These are phyloP conservation scores for Toxotes lorentzi DNA, from an alignment of 2,797 vertebrate genomes.

Conservation along the genomic window DNA sequence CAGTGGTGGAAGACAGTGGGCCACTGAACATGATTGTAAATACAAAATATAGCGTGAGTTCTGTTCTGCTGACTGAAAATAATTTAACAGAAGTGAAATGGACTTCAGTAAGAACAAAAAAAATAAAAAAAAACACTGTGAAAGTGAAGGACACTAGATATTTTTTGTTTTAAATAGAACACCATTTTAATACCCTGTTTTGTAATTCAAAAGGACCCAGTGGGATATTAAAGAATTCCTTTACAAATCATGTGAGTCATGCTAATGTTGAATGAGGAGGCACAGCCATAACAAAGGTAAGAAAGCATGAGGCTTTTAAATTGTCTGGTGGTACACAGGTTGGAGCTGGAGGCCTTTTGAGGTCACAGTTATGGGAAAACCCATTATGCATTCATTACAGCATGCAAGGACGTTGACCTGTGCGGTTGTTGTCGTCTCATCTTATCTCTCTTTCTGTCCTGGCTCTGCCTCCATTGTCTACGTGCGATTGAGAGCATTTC, in stretches of 20 bases:
- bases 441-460: constrained; percentile 56
- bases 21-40: neutral
- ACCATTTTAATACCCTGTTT: constrained; percentile 7
- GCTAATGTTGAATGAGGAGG: constrained; percentile 17
- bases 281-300: constrained; percentile 41
- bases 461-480: constrained; percentile 55
- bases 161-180: neutral
- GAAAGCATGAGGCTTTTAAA: constrained; percentile 17
- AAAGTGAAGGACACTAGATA: constrained; percentile 4
- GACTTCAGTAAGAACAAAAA: neutral
- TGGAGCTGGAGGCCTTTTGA: constrained; percentile 38
- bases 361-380: constrained; percentile 45
- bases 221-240: constrained; percentile 29
- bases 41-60: neutral
- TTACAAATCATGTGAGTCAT: constrained; percentile 36
- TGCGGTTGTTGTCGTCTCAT: constrained; percentile 43
- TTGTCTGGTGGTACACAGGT: constrained; percentile 22
- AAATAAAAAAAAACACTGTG: no score
- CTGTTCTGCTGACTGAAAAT: neutral
- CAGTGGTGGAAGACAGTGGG: neutral
- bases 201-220: constrained; percentile 11
- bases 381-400: constrained; percentile 45
- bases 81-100: neutral
- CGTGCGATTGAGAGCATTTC: constrained; percentile 57
- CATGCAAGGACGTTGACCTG: constrained; percentile 46